A percentile compares a stretch with the other conserved stretches of the same genome.
Conservation (phyloP, 2,113 vertebrate species). For the Eulacestoma nigropectus region DNA sequence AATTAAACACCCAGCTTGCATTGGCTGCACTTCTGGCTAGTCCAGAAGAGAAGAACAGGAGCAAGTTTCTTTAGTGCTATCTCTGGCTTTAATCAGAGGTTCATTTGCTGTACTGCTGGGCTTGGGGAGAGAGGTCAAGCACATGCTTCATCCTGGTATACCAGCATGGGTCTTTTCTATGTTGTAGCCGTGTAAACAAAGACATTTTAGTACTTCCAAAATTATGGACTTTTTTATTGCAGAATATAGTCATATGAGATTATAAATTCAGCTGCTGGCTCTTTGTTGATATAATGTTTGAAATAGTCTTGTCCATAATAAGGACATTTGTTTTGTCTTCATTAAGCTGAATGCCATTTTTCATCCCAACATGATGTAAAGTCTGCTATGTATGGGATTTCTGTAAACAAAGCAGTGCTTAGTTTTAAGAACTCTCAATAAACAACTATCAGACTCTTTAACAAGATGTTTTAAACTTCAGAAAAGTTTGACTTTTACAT, state of each 20-base stretch:
- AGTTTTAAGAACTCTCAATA: slow-evolving; percentile 70
- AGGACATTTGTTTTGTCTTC: slow-evolving; percentile 63
- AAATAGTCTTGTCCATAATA: slow-evolving; percentile 52
- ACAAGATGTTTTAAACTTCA: slow-evolving; percentile 59
- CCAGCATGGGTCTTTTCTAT: background rate
- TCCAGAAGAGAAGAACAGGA: background rate
- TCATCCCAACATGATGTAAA: slow-evolving; percentile 35
- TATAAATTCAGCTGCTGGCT: slow-evolving; percentile 22
- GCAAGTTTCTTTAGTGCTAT: background rate
- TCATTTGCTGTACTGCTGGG: background rate
- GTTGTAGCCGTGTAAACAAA: background rate
- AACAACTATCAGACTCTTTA: slow-evolving; percentile 60
- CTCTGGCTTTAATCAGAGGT: background rate
- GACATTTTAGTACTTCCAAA: background rate
- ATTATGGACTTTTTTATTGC: background rate
- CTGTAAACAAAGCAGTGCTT: slow-evolving; percentile 70
- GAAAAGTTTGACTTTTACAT: slow-evolving; percentile 68
- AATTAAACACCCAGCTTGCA: background rate
- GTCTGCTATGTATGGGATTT: slow-evolving; percentile 57
- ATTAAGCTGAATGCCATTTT: slow-evolving; percentile 54
- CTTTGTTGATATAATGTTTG: slow-evolving; percentile 45
- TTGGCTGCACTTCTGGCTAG: background rate
- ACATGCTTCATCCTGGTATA: background rate
- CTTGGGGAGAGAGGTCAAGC: background rate
- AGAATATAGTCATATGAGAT: background rate